A percentile compares a stretch with the other conserved stretches of the same genome.
Evolutionary conservation across 2,888 invertebrate genomes (phyloP).

Genomic region (Amblyjoppa proteus): DNA sequence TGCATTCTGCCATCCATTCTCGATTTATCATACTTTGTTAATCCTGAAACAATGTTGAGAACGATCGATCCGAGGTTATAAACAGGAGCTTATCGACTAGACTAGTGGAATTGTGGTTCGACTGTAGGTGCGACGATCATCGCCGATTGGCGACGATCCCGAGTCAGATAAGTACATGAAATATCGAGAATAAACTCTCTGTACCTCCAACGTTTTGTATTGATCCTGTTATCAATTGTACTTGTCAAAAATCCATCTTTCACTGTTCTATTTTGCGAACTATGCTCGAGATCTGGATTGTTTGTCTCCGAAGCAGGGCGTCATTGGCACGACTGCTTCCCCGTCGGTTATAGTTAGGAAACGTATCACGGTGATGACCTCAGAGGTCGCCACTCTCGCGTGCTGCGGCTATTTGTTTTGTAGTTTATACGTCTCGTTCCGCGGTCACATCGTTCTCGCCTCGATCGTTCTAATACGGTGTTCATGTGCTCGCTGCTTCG

Average conservation of each 20-base stretch:
- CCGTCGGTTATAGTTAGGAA: neutral
- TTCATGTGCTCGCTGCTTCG: conserved; percentile 53
- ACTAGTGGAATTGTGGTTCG: neutral
- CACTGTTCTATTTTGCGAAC: conserved; percentile 22
- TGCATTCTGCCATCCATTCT: conserved; percentile 62
- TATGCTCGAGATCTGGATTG: neutral
- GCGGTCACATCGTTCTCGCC: conserved; percentile 21
- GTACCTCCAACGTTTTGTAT: conserved; percentile 26
- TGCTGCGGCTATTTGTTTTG: conserved; percentile 19
- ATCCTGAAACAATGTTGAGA: conserved; percentile 17
- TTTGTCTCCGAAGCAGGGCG: neutral
- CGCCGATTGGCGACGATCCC: neutral
- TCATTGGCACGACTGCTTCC: neutral
- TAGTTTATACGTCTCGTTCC: conserved; percentile 18
- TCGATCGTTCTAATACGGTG: conserved; percentile 40
- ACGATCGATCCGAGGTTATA: conserved; percentile 12
- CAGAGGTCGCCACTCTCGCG: conserved; percentile 7
- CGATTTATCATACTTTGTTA: conserved; percentile 42
- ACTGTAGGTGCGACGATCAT: neutral
- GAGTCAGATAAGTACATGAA: neutral
- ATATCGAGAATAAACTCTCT: neutral
- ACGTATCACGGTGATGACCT: neutral
- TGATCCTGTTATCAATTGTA: conserved; percentile 5
- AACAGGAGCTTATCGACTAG: neutral
- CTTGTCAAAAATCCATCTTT: conserved; percentile 47